A percentile compares a stretch with the other conserved stretches of the same genome.
These are phyloP conservation scores for Tangara arthus DNA, from an alignment of 2,797 vertebrate species.

Conservation along the genomic window DNA sequence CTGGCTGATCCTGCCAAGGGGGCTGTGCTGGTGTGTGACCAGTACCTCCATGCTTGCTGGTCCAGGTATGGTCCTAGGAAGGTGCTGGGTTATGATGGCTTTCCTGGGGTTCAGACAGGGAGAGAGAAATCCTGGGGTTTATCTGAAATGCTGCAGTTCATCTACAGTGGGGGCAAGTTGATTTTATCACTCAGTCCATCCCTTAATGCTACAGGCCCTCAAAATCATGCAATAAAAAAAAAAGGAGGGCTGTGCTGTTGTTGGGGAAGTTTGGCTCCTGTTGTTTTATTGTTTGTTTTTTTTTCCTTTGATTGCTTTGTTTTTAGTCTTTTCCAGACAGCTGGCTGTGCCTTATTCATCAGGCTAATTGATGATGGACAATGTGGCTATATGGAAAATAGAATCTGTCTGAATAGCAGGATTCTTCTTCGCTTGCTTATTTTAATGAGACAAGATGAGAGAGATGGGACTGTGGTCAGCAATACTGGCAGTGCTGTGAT, in stretches of 20 bases:
- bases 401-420: slow-evolving; percentile 12
- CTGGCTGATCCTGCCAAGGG: neutral
- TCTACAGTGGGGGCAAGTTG: neutral
- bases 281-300: neutral
- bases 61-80: accelerated
- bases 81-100: neutral
- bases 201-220: neutral
- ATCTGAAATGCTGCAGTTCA: neutral
- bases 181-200: neutral
- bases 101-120: neutral
- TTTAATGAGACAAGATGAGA: neutral
- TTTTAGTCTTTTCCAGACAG: slow-evolving; percentile 23
- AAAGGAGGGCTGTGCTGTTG: neutral
- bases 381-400: neutral
- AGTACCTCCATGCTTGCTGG: neutral
- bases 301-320: neutral
- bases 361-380: slow-evolving; percentile 18
- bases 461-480: neutral
- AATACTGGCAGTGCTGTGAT: neutral
- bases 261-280: neutral
- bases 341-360: slow-evolving; percentile 30
- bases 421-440: neutral
- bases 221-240: neutral
- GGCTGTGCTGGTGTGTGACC: neutral
- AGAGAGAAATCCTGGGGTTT: neutral